Evolutionary conservation across 1,140 invertebrate species (phyloP).

Genomic region (Pogonus chalceus): DNA sequence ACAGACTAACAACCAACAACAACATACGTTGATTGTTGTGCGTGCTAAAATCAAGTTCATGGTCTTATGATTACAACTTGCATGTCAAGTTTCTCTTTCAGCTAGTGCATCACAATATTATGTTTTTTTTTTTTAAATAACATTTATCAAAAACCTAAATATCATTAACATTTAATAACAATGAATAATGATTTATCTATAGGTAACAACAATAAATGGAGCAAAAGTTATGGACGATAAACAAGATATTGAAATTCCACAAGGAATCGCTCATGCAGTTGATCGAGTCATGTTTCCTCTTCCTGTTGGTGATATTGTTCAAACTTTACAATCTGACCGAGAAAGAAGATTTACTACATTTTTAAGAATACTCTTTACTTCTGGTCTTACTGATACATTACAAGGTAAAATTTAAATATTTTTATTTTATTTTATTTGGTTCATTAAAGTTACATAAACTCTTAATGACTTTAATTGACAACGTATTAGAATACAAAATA

Average conservation of each 20-base stretch:
- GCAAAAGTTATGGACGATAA: conserved; percentile 67
- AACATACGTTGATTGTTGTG: too few species aligned
- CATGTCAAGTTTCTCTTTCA: not conserved
- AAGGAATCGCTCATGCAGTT: conserved; percentile 77
- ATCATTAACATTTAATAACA: conserved; percentile 6
- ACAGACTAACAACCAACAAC: too few species aligned
- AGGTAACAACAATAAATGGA: conserved; percentile 75
- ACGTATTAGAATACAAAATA: too few species aligned
- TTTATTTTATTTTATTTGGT: not conserved
- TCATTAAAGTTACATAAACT: conserved; percentile 7
- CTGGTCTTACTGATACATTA: conserved; percentile 62
- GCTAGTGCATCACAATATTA: not conserved
- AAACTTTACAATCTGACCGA: conserved; percentile 69
- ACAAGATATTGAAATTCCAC: conserved; percentile 68
- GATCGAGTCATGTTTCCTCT: conserved; percentile 81
- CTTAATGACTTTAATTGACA: conserved; percentile 1
- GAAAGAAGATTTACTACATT: conserved; percentile 69
- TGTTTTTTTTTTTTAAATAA: not conserved
- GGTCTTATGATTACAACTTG: not conserved
- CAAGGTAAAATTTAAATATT: conserved; percentile 40
- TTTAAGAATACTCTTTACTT: conserved; percentile 60
- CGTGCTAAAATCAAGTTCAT: not conserved
- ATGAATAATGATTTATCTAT: conserved; percentile 16
- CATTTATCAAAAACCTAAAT: not conserved
- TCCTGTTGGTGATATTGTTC: conserved; percentile 70